These are phyloP conservation scores for Styela clava DNA, from an alignment of 23 tunicate genomes.

Conservation along the genomic window DNA sequence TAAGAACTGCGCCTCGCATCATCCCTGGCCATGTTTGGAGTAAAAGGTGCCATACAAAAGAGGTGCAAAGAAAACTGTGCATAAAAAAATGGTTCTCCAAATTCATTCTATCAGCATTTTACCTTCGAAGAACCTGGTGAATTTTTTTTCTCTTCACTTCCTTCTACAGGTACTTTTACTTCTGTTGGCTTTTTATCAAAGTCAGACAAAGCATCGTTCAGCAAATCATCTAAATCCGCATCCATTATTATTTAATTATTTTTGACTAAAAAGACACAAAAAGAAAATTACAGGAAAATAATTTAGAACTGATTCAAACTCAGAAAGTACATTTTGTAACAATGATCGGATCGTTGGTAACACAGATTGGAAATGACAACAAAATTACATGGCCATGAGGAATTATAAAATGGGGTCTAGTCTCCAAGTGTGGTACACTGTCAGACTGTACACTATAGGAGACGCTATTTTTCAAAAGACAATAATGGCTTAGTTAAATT, in stretches of 20 bases:
- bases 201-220: slow-evolving; percentile 87
- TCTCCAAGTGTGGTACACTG: too few species aligned
- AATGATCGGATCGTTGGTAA: too few species aligned
- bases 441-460: too few species aligned
- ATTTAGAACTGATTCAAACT: background rate
- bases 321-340: background rate
- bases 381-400: background rate
- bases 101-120: background rate
- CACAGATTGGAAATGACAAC: too few species aligned
- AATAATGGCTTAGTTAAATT: too few species aligned
- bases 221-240: slow-evolving; percentile 60
- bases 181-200: slow-evolving; percentile 60
- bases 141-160: background rate
- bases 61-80: too few species aligned
- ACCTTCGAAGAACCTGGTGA: background rate
- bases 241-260: slow-evolving; percentile 36
- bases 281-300: background rate
- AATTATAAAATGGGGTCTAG: too few species aligned
- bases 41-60: too few species aligned
- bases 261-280: background rate
- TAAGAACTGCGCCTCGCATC: background rate
- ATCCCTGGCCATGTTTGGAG: too few species aligned
- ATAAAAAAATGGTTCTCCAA: background rate
- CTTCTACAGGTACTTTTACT: background rate
- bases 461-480: too few species aligned